Percentiles rank a stretch among this genome's conserved stretches.
Conservation (phyloP, 2,888 invertebrate genomes). For the Ptychoptera albimana region DNA sequence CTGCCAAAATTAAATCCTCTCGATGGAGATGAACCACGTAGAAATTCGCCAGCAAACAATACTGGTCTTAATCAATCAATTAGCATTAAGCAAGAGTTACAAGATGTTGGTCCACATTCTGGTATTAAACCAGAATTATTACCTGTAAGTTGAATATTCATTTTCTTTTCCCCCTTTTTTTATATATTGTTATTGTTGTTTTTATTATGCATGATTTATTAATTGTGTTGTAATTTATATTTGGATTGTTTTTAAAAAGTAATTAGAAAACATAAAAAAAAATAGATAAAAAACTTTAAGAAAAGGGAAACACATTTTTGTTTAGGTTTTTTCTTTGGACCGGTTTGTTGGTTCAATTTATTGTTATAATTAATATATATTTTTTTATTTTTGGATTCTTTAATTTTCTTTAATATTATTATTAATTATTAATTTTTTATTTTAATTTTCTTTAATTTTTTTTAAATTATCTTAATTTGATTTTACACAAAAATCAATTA, state of each 20-base stretch:
- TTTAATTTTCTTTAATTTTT: constrained; percentile 9
- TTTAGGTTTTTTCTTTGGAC: constrained; percentile 35
- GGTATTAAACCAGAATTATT: constrained; percentile 28
- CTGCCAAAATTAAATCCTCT: constrained; percentile 49
- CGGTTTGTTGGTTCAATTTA: constrained; percentile 31
- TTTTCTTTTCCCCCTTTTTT: constrained; percentile 1
- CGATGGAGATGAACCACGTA: constrained; percentile 29
- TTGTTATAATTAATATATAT: constrained; percentile 10
- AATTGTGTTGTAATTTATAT: constrained; percentile 1
- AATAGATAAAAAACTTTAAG: too few relatives aligned
- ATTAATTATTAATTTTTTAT: constrained; percentile 7
- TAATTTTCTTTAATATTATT: too few relatives aligned
- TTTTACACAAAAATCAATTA: constrained; percentile 12
- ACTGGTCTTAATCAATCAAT: constrained; percentile 29
- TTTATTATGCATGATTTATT: constrained; percentile 5
- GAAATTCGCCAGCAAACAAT: constrained; percentile 27
- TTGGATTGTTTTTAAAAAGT: not conserved
- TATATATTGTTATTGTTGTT: not conserved
- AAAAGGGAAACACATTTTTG: constrained; percentile 16
- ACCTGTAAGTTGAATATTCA: constrained; percentile 24
- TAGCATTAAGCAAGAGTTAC: constrained; percentile 32
- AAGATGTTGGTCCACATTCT: constrained; percentile 29
- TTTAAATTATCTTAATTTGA: constrained; percentile 8
- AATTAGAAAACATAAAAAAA: not conserved
- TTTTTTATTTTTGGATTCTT: constrained; percentile 3